Conservation (phyloP, 1,140 invertebrate species). For the Chironomus striatipennis region DNA sequence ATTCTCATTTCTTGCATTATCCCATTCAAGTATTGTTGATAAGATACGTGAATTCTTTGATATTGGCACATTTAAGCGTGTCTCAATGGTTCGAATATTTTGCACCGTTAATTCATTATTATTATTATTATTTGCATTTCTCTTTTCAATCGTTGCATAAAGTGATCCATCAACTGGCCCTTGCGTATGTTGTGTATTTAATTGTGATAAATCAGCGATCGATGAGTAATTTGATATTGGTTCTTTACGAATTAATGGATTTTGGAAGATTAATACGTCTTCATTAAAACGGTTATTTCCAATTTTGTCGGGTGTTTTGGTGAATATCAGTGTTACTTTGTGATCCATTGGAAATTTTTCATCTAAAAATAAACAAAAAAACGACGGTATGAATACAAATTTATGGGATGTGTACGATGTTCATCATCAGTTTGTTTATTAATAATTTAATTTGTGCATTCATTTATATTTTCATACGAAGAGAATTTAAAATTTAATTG, state of each 20-base stretch:
- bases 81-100: constrained; percentile 10
- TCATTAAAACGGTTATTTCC: background rate
- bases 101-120: constrained; percentile 15
- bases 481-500: background rate
- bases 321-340: constrained; percentile 25
- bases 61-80: background rate
- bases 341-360: constrained; percentile 26
- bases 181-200: constrained; percentile 24
- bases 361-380: constrained; percentile 24
- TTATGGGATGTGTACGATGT: background rate
- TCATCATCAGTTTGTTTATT: background rate
- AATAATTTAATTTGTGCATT: background rate
- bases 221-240: constrained; percentile 20
- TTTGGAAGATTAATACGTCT: constrained; percentile 25
- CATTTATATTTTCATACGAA: background rate
- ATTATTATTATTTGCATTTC: background rate
- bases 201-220: background rate
- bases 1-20: background rate
- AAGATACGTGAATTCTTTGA: constrained; percentile 16
- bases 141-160: constrained; percentile 27
- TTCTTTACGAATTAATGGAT: constrained; percentile 26
- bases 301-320: background rate
- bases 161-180: constrained; percentile 27
- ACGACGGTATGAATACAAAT: no score
- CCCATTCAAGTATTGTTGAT: constrained; percentile 17